Evolutionary conservation across 1,140 invertebrate genomes (phyloP).

Genomic region (Aphaenogaster floridana): DNA sequence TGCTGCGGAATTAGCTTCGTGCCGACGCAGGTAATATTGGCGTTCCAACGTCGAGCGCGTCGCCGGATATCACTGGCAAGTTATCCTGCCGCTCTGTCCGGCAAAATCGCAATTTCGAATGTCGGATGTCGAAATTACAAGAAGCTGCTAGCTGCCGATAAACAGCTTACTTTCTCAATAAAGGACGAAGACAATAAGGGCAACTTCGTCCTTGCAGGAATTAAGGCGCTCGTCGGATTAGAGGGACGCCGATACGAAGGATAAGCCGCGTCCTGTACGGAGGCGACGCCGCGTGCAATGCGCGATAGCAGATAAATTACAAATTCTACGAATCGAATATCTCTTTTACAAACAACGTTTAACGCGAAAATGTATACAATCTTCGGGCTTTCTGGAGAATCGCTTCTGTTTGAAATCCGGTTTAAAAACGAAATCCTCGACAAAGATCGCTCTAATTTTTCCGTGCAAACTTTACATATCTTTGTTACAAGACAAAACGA

Average conservation of each 20-base stretch:
- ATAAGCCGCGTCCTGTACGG: conserved; percentile 55
- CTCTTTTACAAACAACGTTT: conserved; percentile 44
- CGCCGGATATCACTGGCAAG: conserved; percentile 21
- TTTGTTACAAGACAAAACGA: background rate
- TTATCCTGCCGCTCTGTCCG: conserved; percentile 38
- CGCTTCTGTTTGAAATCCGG: conserved; percentile 9
- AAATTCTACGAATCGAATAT: conserved; percentile 62
- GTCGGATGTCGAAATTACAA: conserved; percentile 62
- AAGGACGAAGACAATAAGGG: conserved; percentile 71
- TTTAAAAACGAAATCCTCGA: conserved; percentile 24
- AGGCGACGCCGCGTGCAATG: conserved; percentile 37
- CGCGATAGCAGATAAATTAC: conserved; percentile 64
- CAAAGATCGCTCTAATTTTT: conserved; percentile 1
- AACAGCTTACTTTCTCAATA: conserved; percentile 78
- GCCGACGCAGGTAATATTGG: conserved; percentile 24
- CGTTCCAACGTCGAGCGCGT: conserved; percentile 16
- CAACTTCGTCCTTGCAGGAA: conserved; percentile 51
- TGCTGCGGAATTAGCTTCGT: conserved; percentile 34
- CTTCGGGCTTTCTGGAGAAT: background rate
- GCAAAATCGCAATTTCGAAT: conserved; percentile 60
- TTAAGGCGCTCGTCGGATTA: conserved; percentile 57
- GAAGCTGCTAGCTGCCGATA: conserved; percentile 72
- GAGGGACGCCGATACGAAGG: conserved; percentile 61
- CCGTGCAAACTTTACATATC: background rate
- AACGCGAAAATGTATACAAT: conserved; percentile 39